A percentile compares a stretch with the other conserved stretches of the same genome.
phyloP scores from a whole-genome alignment of 2,113 vertebrate genomes.

The Oreocharis arfaki region DNA sequence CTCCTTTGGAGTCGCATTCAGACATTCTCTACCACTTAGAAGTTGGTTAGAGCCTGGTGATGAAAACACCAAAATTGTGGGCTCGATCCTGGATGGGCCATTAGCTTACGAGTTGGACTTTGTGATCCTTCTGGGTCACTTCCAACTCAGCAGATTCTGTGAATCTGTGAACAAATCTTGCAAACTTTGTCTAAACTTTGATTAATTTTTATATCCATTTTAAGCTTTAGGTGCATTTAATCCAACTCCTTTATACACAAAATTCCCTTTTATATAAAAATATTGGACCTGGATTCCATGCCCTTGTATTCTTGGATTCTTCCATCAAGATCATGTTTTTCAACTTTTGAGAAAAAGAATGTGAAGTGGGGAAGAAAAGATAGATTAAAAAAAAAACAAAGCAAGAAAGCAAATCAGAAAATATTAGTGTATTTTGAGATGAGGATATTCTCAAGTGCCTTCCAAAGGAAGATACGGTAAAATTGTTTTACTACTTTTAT shows the following conservation, averaged over 20 bases:
- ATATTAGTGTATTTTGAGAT: not conserved
- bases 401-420: not conserved
- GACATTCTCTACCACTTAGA: not conserved
- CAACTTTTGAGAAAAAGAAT: not conserved
- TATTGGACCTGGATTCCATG: not conserved
- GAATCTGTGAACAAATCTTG: not conserved
- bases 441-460: not conserved
- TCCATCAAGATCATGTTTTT: not conserved
- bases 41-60: not conserved
- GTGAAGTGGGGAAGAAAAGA: not conserved
- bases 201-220: not conserved
- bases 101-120: not conserved
- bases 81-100: not conserved
- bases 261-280: not conserved
- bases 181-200: not conserved
- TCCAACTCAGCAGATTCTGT: not conserved
- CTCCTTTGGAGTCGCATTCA: not conserved
- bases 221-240: not conserved
- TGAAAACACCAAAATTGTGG: not conserved
- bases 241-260: not conserved
- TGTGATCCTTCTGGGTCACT: not conserved
- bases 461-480: not conserved
- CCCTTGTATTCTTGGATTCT: not conserved
- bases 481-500: not conserved
- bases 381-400: not conserved